Percentiles rank a stretch among this genome's conserved stretches.
Evolutionary conservation across 2,113 vertebrate species (phyloP).

Genomic region (Psammodynastes pulverulentus): DNA sequence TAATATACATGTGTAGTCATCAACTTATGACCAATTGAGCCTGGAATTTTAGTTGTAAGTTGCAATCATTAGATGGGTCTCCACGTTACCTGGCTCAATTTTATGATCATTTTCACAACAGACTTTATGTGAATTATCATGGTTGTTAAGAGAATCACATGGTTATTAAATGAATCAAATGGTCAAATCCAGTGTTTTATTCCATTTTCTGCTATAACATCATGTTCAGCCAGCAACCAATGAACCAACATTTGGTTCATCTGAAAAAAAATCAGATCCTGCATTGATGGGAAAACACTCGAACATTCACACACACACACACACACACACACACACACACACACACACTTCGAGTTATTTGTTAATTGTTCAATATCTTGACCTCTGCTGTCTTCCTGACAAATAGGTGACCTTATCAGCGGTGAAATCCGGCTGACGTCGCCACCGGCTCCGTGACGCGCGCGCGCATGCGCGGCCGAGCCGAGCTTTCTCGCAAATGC

Average conservation of each 20-base stretch:
- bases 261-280: background rate
- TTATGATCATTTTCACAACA: background rate
- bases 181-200: background rate
- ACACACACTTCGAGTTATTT: background rate
- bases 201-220: background rate
- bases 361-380: background rate
- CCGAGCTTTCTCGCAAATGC: too few species aligned
- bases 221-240: background rate
- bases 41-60: background rate
- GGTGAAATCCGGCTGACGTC: too few species aligned
- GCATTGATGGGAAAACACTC: background rate
- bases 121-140: background rate
- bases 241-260: background rate
- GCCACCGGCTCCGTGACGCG: too few species aligned
- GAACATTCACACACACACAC: background rate
- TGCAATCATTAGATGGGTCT: background rate
- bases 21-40: background rate
- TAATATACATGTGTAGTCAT: background rate
- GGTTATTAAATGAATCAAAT: background rate
- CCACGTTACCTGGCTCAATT: background rate
- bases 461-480: too few species aligned
- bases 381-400: background rate
- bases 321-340: background rate
- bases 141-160: background rate
- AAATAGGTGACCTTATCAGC: background rate